These are phyloP conservation scores for Cetonia aurata DNA, from an alignment of 2,888 invertebrate species.

Conservation along the genomic window DNA sequence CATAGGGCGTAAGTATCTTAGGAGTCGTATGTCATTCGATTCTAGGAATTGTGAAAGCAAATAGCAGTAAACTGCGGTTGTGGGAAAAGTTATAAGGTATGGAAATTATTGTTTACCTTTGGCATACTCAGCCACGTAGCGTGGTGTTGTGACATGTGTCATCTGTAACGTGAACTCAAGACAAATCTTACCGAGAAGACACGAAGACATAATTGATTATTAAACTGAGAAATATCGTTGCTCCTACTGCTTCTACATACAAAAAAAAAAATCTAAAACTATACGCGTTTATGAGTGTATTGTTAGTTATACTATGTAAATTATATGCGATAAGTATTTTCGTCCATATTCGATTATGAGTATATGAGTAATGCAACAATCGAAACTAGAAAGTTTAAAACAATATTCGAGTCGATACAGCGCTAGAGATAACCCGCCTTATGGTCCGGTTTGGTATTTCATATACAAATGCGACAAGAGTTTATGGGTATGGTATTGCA, in stretches of 20 bases:
- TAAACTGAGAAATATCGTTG: too few relatives aligned
- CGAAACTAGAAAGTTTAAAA: conserved; percentile 39
- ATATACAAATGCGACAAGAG: conserved; percentile 41
- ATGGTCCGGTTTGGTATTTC: conserved; percentile 46
- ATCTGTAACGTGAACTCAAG: conserved; percentile 31
- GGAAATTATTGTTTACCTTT: conserved; percentile 40
- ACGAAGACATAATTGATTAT: too few relatives aligned
- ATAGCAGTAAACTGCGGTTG: conserved; percentile 25
- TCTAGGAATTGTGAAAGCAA: conserved; percentile 34
- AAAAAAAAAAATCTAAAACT: too few relatives aligned
- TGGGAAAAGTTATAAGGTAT: conserved; percentile 40
- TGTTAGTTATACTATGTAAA: conserved; percentile 7
- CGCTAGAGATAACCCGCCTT: conserved; percentile 20
- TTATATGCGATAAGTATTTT: conserved; percentile 42
- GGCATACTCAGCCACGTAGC: conserved; percentile 13
- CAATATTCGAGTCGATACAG: conserved; percentile 44
- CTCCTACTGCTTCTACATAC: too few relatives aligned
- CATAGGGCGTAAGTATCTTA: too few relatives aligned
- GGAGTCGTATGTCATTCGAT: conserved; percentile 30
- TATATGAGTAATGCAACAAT: conserved; percentile 28
- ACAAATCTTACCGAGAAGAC: conserved; percentile 11
- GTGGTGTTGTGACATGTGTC: conserved; percentile 28
- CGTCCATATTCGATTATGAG: conserved; percentile 18
- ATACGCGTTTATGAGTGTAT: too few relatives aligned
- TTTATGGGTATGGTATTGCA: conserved; percentile 37